Evolutionary conservation across 2,888 invertebrate genomes (phyloP).

Genomic region (Lydus trimaculatus): DNA sequence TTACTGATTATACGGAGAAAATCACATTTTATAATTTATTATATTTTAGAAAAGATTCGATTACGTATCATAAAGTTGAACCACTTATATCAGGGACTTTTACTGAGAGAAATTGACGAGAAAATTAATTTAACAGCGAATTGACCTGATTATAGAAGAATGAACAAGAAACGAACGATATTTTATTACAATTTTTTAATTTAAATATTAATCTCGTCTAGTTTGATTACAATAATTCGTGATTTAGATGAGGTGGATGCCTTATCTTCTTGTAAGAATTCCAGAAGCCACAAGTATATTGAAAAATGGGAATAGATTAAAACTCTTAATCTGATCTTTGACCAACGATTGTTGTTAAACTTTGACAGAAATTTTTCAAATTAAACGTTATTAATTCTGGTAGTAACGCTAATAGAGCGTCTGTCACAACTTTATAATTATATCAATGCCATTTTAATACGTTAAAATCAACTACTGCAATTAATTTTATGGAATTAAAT

Average conservation of each 20-base stretch:
- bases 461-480: slow-evolving; percentile 21
- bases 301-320: not conserved
- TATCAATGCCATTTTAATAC: not conserved
- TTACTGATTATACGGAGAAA: slow-evolving; percentile 11
- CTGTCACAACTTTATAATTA: not conserved
- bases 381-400: not conserved
- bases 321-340: not conserved
- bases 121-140: slow-evolving; percentile 11
- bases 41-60: slow-evolving; percentile 19
- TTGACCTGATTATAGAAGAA: not conserved
- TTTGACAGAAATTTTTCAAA: not conserved
- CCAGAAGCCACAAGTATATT: not conserved
- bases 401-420: not conserved
- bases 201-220: not conserved
- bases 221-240: not conserved
- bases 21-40: slow-evolving; percentile 13
- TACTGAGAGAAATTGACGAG: not conserved
- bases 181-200: not conserved
- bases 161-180: not conserved
- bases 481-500: slow-evolving; percentile 24
- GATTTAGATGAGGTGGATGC: not conserved
- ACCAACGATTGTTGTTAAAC: not conserved
- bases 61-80: slow-evolving; percentile 7
- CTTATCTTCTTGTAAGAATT: not conserved
- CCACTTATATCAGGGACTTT: slow-evolving; percentile 3